Evolutionary conservation across 2,888 invertebrate species (phyloP).

Genomic region (Acanthosepion lycidas): DNA sequence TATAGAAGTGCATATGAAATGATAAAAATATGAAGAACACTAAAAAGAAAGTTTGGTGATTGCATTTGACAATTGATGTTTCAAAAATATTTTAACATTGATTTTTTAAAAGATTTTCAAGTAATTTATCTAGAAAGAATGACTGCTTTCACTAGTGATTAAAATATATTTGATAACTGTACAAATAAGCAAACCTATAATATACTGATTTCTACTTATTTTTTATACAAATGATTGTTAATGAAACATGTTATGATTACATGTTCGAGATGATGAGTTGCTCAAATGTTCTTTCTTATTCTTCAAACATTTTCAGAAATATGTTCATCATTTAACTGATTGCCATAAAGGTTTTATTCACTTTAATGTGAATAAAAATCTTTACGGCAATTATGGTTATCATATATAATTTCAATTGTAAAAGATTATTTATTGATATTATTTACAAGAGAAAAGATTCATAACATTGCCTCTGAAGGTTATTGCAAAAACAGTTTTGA

Average conservation of each 20-base stretch:
- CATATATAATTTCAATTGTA: not conserved
- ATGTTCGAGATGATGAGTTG: not conserved
- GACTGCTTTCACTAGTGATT: not conserved
- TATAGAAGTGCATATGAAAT: not conserved
- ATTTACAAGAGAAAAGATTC: no score
- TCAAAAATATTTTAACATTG: not conserved
- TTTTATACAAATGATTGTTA: not conserved
- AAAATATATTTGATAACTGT: not conserved
- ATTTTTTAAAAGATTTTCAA: not conserved
- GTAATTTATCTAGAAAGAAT: not conserved
- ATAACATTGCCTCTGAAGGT: not conserved
- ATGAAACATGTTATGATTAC: no score
- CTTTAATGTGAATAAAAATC: not conserved
- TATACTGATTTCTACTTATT: not conserved
- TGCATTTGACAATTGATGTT: slow-evolving; percentile 33
- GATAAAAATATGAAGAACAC: not conserved
- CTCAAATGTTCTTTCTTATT: not conserved
- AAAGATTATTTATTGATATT: not conserved
- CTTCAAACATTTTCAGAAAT: not conserved
- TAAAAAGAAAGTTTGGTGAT: slow-evolving; percentile 22
- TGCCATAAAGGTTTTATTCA: not conserved
- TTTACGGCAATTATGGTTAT: not conserved
- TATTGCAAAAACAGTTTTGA: not conserved
- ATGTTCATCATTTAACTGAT: not conserved
- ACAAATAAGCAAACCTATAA: not conserved